Evolutionary conservation across 2,797 vertebrate species (phyloP), one percentile per base, ranked within the genome.

Genomic region (Schizopygopsis malacanthus): DNA sequence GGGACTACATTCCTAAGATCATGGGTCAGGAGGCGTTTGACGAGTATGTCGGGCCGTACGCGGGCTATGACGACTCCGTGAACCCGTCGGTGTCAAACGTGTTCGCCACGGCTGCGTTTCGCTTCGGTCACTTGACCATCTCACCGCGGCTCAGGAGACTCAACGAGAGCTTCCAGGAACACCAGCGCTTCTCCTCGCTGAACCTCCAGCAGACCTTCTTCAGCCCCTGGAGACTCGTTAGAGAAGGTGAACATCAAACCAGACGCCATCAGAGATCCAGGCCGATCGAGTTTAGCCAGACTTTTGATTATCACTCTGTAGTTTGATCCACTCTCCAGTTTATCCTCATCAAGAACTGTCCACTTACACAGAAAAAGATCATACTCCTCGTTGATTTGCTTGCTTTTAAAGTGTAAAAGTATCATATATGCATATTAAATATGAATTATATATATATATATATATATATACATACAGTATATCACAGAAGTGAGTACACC

Each of bases 51-150:
- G 97, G 97, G 25, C 87, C 87, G 71, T 98, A 99, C 59, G 4
- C 71, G 84, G 97, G 97, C 84, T 98, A 99, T 1, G 87, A 98
- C 90, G 90, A 95, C 33, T 87, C 91, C 0, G 13, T 93, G 61
- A 94, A 99, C 90, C 97, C 98, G 15, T 96, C 97, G 0, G 93
- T 96, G 71, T 96, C 98, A 85, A 99, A 99, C 0, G 89, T 99
- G 83, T 99, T 99, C 89, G 92, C 97, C 86, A 99, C 97, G 0
- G 98, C 98, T 0, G 98, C 98, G 4, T 99, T 99, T 93, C 97
- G 98, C 85, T 99, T 99, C 2, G 98, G 97, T 84, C 98, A 99
- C 0, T 95, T 95, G 69, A 96, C 96, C 1, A 93, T 99, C 70
- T 91, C 96, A 1, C 94, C 97, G 0, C 61, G 93, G 76, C 88